Percentiles rank a stretch among this genome's conserved stretches.
Conservation (phyloP, 2,113 vertebrate genomes). For the Perca flavescens region DNA sequence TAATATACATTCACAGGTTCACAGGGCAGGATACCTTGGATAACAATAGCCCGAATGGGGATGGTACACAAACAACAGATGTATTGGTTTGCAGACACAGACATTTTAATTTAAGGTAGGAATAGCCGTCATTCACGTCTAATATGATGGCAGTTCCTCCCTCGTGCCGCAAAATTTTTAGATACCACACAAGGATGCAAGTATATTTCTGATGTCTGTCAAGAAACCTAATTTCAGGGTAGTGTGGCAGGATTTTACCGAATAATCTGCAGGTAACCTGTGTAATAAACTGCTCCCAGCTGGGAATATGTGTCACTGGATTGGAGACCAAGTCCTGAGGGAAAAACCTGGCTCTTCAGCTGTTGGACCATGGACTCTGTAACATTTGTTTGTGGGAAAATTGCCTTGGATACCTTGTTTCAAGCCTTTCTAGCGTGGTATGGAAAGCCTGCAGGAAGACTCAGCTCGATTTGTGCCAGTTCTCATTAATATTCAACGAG, state of each 20-base stretch:
- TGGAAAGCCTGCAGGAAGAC: no score
- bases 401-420: no score
- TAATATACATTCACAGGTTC: background rate
- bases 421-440: no score
- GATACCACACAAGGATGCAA: slow-evolving; percentile 2
- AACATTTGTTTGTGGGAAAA: no score
- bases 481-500: no score
- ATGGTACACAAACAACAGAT: background rate
- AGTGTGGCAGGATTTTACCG: slow-evolving; percentile 8
- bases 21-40: background rate
- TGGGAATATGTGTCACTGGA: background rate
- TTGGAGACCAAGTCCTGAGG: background rate
- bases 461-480: no score
- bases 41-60: slow-evolving; percentile 35
- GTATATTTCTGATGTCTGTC: background rate
- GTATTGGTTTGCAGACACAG: slow-evolving; percentile 1
- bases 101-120: background rate
- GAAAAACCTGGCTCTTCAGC: no score
- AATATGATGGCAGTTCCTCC: background rate
- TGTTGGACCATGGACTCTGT: no score
- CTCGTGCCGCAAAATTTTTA: background rate
- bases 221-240: background rate
- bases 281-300: background rate
- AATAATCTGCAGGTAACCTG: background rate
- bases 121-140: background rate